A percentile compares a stretch with the other conserved stretches of the same genome.
phyloP scores from a whole-genome alignment of 2,113 vertebrate genomes.

The Pseudopipra pipra region DNA sequence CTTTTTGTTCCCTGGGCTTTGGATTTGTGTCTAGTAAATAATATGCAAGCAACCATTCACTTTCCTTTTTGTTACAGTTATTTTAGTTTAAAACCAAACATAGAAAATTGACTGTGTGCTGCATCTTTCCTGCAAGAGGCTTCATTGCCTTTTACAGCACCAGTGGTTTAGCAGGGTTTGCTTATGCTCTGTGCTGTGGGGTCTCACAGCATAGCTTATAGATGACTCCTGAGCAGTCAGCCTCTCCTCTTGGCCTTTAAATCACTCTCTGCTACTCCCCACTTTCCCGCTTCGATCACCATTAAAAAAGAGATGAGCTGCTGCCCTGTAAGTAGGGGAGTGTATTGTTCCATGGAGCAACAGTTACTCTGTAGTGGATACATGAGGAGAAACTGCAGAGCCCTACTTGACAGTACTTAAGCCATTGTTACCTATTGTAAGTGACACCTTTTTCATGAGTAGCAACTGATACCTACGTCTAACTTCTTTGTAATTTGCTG shows the following conservation, averaged over 20 bases:
- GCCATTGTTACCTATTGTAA: neutral
- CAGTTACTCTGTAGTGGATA: neutral
- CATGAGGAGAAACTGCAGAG: neutral
- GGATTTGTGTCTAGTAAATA: neutral
- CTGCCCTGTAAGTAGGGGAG: neutral
- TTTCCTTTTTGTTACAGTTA: neutral
- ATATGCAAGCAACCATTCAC: neutral
- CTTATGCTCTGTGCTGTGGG: neutral
- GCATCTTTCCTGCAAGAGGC: neutral
- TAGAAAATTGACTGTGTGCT: neutral
- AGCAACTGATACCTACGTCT: neutral
- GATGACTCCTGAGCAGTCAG: neutral
- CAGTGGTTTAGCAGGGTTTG: neutral
- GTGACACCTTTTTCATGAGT: neutral
- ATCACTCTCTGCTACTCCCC: neutral
- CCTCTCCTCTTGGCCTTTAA: neutral
- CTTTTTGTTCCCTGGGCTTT: neutral
- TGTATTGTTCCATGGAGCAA: neutral
- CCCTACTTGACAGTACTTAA: neutral
- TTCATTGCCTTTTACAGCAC: neutral
- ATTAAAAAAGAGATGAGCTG: neutral
- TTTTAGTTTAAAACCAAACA: neutral
- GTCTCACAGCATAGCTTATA: neutral
- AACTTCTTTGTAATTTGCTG: neutral
- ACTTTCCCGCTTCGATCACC: rapidly evolving